A percentile compares a stretch with the other conserved stretches of the same genome.
These are phyloP conservation scores for Clupea harengus DNA, from an alignment of 2,113 vertebrate genomes.

Conservation along the genomic window DNA sequence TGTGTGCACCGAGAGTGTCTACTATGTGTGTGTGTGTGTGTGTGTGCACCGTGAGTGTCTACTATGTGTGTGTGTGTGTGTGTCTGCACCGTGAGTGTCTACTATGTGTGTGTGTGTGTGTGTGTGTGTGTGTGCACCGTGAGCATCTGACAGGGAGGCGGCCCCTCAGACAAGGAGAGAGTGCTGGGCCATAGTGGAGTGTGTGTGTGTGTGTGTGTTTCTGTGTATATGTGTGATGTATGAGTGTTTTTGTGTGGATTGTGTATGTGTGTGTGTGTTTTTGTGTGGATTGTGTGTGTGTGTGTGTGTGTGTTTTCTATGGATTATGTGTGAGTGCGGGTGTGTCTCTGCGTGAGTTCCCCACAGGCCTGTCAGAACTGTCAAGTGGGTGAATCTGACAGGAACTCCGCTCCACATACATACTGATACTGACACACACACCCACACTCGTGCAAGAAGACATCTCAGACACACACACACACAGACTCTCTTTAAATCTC, in stretches of 20 bases:
- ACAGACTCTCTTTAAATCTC: too few species aligned
- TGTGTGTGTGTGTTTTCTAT: background rate
- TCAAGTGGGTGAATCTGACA: constrained; percentile 31
- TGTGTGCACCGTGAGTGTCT: too few species aligned
- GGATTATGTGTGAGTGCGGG: background rate
- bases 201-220: background rate
- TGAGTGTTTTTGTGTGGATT: too few species aligned
- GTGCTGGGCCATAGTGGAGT: too few species aligned
- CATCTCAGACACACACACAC: too few species aligned
- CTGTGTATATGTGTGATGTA: too few species aligned
- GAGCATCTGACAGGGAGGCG: too few species aligned
- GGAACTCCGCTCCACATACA: background rate
- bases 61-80: background rate
- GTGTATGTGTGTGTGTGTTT: background rate
- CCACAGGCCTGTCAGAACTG: constrained; percentile 34
- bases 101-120: background rate
- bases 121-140: too few species aligned
- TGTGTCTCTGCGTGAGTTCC: background rate
- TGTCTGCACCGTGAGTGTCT: background rate
- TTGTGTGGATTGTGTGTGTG: background rate
- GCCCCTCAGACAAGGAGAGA: too few species aligned
- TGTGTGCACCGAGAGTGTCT: too few species aligned
- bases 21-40: too few species aligned
- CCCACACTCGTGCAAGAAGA: background rate
- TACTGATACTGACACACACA: background rate